Evolutionary conservation across 2,797 vertebrate genomes (phyloP), one percentile per base, ranked within the genome.

Genomic region (Anabacerthia variegaticeps): DNA sequence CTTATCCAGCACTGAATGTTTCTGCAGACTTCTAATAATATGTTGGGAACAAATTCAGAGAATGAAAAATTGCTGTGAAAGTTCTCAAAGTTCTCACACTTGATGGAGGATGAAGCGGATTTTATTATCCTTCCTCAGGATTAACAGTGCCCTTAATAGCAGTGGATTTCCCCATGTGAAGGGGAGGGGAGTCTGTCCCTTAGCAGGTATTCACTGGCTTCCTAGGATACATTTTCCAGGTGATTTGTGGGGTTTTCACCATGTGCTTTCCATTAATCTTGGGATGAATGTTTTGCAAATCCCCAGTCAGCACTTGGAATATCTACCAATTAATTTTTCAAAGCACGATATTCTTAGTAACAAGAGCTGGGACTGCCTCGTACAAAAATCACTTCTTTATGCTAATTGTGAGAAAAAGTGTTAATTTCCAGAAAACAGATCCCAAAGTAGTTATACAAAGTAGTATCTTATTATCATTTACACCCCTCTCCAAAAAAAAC

Each of bases 1-100:
- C 43, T 90, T 62, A 82, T 10, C 84, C 85, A 73, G 74, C 27
- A 10, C 56, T 88, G 72, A 95, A 76, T 77, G 59, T 52, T 96
- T 77, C 77, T 88, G 59, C 87, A 87, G 92, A 32, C 82, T 93
- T 43, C 82, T 89, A 90, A 88, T 90, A 46, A 44, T 28, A 67
- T 1, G 12, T 46, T 86, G 48, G 89, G 81, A 91, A 71, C 51
- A 58, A 85, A 92, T 77, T 91, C 93, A 84, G 74, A 75, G 72
- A 37, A 61, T 86, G 62, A 94, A 81, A 96, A 95, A 96, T 82
- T 19, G 46, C 91, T 92, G 74, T 87, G 75, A 89, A 95, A 78
- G 30, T 73, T 92, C 85, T 79, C 82, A 69, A 36, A 79, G 66
- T 79, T 95, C 77, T 95, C 81, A 67, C 59, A 67, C 69, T 88